phyloP scores from a whole-genome alignment of 2,113 vertebrate genomes.

The Brachyhypopomus occidentalis region DNA sequence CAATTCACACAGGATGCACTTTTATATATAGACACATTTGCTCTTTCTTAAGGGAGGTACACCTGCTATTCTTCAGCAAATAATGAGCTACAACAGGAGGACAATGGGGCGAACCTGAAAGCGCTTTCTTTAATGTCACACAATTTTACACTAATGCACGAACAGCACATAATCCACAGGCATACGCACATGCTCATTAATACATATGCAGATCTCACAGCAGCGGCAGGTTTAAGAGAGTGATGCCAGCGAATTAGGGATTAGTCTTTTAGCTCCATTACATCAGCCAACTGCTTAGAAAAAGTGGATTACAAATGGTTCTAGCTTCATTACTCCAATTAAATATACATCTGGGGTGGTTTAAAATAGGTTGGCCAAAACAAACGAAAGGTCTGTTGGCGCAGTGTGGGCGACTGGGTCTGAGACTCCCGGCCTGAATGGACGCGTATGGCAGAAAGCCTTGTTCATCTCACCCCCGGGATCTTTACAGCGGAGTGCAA shows the following conservation, averaged over 20 bases:
- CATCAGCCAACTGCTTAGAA: slow-evolving; percentile 49
- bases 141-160: slow-evolving; percentile 15
- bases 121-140: slow-evolving; percentile 14
- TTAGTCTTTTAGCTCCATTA: slow-evolving; percentile 44
- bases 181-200: slow-evolving; percentile 19
- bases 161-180: background rate
- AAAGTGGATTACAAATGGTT: slow-evolving; percentile 48
- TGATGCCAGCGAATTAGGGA: slow-evolving; percentile 46
- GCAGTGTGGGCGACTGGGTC: background rate
- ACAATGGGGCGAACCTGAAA: background rate
- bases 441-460: too few relatives aligned
- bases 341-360: slow-evolving; percentile 23
- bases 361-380: slow-evolving; percentile 10
- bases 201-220: slow-evolving; percentile 41
- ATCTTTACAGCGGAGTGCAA: background rate
- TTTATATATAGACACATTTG: slow-evolving; percentile 49
- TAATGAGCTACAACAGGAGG: slow-evolving; percentile 10
- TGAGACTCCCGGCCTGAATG: background rate
- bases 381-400: background rate
- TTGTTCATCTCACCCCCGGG: background rate
- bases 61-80: slow-evolving; percentile 31
- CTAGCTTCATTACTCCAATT: slow-evolving; percentile 30
- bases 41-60: background rate
- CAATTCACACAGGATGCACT: slow-evolving; percentile 41
- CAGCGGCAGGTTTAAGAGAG: slow-evolving; percentile 35